Percentiles rank a stretch among this genome's conserved stretches.
Conservation (phyloP, 2,797 vertebrate species). For the Prunella strophiata region DNA sequence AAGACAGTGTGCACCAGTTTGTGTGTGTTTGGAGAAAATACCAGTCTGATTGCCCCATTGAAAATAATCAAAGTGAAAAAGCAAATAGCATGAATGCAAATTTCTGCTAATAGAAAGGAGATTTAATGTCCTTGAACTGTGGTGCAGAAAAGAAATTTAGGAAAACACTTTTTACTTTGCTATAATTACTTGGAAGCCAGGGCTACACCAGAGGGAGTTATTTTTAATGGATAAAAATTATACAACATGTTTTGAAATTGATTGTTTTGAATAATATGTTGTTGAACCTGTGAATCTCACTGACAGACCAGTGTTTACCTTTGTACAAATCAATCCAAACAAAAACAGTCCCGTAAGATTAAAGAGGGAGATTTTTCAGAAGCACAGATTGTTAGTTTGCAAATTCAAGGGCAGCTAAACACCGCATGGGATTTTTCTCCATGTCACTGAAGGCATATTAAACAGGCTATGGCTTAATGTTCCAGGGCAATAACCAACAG, state of each 20-base stretch:
- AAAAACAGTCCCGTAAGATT: neutral
- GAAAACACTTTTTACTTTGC: neutral
- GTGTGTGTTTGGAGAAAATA: neutral
- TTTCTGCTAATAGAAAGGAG: conserved; percentile 14
- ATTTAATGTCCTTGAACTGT: conserved; percentile 27
- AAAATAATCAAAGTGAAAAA: conserved; percentile 1
- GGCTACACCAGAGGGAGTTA: neutral
- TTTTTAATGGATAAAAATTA: conserved; percentile 24
- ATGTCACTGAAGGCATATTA: neutral
- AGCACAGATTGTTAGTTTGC: neutral
- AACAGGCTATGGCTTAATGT: neutral
- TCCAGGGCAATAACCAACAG: neutral
- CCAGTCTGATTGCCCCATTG: neutral
- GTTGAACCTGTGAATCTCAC: neutral
- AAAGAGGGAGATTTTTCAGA: neutral
- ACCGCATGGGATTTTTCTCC: conserved; percentile 3
- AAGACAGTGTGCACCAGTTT: neutral
- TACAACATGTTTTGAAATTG: neutral
- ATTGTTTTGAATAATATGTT: neutral
- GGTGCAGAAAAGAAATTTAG: conserved; percentile 11
- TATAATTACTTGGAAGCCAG: conserved; percentile 16
- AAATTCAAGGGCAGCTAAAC: conserved; percentile 32
- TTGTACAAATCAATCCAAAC: neutral
- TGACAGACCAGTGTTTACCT: neutral
- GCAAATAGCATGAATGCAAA: neutral